A percentile compares a stretch with the other conserved stretches of the same genome.
These are phyloP conservation scores for Tribolium madens DNA, from an alignment of 1,140 invertebrate species.

Conservation along the genomic window DNA sequence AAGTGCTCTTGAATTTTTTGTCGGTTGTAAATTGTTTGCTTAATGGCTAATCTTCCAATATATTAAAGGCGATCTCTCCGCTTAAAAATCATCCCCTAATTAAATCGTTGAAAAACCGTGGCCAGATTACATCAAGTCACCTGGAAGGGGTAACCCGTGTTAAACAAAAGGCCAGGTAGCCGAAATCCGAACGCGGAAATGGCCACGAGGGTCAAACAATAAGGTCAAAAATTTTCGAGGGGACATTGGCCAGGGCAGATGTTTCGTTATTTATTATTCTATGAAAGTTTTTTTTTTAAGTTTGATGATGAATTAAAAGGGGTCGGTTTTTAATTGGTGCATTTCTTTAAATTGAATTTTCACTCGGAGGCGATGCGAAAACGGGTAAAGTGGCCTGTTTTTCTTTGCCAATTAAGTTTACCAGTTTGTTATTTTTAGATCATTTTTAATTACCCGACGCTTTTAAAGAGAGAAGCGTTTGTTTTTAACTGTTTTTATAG, in stretches of 20 bases:
- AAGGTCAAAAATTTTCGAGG: constrained; percentile 23
- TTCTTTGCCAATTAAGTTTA: constrained; percentile 61
- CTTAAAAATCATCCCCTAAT: constrained; percentile 1
- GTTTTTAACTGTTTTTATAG: constrained; percentile 55
- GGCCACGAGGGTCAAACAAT: constrained; percentile 39
- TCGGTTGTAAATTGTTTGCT: neutral
- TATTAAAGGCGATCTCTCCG: neutral
- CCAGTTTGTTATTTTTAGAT: constrained; percentile 61
- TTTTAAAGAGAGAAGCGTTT: constrained; percentile 55
- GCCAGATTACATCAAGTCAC: constrained; percentile 36
- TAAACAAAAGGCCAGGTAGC: constrained; percentile 42
- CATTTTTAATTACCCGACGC: constrained; percentile 59
- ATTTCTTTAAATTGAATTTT: constrained; percentile 38
- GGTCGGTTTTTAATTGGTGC: constrained; percentile 7
- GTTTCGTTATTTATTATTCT: constrained; percentile 27
- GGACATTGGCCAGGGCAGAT: constrained; percentile 43
- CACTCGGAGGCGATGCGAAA: constrained; percentile 30
- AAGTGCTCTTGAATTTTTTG: neutral
- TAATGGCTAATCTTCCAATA: neutral
- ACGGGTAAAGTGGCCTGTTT: constrained; percentile 53
- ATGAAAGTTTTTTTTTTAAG: neutral
- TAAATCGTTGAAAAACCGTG: constrained; percentile 2
- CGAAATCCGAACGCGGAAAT: constrained; percentile 21
- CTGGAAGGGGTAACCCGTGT: constrained; percentile 24
- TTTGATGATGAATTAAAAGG: neutral